Conservation (phyloP, 2,797 vertebrate genomes). For the Mormyrops boulengeri region DNA sequence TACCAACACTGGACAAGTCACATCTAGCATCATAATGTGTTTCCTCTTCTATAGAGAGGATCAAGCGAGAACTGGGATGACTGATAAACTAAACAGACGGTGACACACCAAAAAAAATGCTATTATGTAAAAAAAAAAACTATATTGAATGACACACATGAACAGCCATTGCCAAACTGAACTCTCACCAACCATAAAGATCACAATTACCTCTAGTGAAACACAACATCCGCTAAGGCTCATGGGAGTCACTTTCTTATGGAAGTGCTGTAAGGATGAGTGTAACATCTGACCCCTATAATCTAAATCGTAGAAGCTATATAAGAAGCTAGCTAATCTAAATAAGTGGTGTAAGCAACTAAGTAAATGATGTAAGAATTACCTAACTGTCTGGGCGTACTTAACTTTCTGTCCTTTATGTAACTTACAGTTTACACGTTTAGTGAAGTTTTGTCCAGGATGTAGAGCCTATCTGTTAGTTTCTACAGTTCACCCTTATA, state of each 20-base stretch:
- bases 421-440: not conserved
- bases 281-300: not conserved
- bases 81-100: not conserved
- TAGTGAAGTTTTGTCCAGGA: not conserved
- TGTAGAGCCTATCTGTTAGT: not conserved
- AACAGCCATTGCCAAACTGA: not conserved
- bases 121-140: not conserved
- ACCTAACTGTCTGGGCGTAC: not conserved
- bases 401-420: not conserved
- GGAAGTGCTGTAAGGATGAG: not conserved
- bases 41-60: not conserved
- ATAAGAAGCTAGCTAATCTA: not conserved
- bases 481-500: not conserved
- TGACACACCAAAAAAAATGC: not conserved
- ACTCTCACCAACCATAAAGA: not conserved
- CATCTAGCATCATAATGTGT: not conserved
- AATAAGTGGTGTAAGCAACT: not conserved
- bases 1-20: not conserved
- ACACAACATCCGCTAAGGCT: not conserved
- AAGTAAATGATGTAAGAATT: not conserved
- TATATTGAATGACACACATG: not conserved
- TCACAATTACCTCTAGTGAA: not conserved
- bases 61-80: not conserved
- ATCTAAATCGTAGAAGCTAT: not conserved
- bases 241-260: not conserved